Evolutionary conservation across 2,888 invertebrate genomes (phyloP).

Genomic region (Thera obeliscata): DNA sequence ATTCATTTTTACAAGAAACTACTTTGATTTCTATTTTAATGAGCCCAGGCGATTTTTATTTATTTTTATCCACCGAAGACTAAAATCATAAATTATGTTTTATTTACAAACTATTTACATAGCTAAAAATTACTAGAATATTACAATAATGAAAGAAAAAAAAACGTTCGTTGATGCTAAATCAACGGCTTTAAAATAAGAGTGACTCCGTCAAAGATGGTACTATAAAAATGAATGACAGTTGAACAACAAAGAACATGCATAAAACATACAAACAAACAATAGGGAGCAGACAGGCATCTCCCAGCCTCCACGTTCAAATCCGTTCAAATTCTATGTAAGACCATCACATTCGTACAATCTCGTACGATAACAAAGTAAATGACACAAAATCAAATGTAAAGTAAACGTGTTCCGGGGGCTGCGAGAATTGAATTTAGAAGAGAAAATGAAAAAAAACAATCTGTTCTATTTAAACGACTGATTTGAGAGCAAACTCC

Average conservation of each 20-base stretch:
- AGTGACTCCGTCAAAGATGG: too few species aligned
- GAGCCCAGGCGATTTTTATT: too few species aligned
- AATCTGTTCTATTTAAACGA: conserved; percentile 78
- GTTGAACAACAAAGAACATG: not conserved
- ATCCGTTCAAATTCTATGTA: conserved; percentile 35
- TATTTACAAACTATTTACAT: too few species aligned
- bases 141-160: too few species aligned
- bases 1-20: conserved; percentile 29
- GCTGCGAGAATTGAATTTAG: conserved; percentile 68
- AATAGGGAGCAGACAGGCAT: not conserved
- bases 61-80: too few species aligned
- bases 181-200: too few species aligned
- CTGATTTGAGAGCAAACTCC: conserved; percentile 80
- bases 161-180: too few species aligned
- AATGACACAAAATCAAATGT: too few species aligned
- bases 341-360: conserved; percentile 44
- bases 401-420: conserved; percentile 63
- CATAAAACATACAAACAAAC: not conserved
- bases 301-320: conserved; percentile 16
- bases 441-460: conserved; percentile 61
- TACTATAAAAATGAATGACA: too few species aligned
- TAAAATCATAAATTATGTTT: too few species aligned
- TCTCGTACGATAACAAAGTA: conserved; percentile 57
- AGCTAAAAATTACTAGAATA: too few species aligned
- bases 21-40: not conserved